A percentile compares a stretch with the other conserved stretches of the same genome.
Conservation (phyloP, 2,888 invertebrate genomes). For the Cantharis rufa region DNA sequence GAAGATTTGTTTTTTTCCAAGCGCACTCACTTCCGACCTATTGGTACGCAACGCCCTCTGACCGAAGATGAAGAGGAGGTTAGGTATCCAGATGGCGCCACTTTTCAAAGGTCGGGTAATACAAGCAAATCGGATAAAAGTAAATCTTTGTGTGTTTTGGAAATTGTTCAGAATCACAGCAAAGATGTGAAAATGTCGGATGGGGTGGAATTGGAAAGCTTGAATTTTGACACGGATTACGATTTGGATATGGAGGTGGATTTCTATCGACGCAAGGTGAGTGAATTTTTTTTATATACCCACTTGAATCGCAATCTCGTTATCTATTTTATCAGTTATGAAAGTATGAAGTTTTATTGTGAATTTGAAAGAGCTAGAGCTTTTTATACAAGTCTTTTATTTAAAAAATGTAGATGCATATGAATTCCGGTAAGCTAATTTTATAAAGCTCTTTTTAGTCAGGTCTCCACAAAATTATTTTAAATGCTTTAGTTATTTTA, state of each 20-base stretch:
- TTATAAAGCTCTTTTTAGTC: neutral
- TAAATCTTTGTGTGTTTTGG: neutral
- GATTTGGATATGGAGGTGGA: constrained; percentile 4
- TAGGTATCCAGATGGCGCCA: constrained; percentile 70
- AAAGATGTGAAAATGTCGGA: neutral
- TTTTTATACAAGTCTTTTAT: too few relatives aligned
- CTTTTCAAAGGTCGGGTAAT: constrained; percentile 68
- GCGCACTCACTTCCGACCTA: constrained; percentile 84
- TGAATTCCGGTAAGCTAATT: neutral
- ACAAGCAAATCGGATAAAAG: constrained; percentile 44
- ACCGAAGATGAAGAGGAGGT: constrained; percentile 54
- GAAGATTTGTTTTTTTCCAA: constrained; percentile 68
- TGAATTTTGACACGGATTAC: neutral
- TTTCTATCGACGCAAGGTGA: constrained; percentile 9
- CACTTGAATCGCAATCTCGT: neutral
- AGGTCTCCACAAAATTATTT: too few relatives aligned
- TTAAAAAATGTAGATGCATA: neutral
- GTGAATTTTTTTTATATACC: neutral
- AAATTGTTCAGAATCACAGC: neutral
- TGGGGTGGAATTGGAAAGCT: neutral
- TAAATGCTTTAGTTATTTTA: too few relatives aligned
- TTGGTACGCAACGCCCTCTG: constrained; percentile 61
- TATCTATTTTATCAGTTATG: neutral
- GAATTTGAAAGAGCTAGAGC: too few relatives aligned
- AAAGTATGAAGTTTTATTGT: neutral